Conservation (phyloP, 2,888 invertebrate species). For the Eumerus sabulonum region DNA sequence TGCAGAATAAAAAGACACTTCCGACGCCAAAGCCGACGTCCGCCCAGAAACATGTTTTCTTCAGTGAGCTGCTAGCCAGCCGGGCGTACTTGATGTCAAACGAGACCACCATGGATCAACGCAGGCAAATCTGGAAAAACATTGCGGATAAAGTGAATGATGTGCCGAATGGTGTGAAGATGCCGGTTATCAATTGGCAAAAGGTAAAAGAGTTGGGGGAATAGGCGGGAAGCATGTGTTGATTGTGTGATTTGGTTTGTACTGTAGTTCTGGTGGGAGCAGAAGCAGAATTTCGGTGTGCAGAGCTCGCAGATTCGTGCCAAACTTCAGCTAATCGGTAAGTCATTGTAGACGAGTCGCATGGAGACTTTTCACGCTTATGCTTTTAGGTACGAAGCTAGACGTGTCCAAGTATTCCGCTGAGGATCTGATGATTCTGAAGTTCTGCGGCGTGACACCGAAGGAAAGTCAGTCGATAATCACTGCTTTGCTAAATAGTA, state of each 20-base stretch:
- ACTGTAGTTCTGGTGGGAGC: constrained; percentile 31
- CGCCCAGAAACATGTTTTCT: neutral
- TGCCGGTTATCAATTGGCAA: constrained; percentile 26
- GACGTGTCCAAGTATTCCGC: constrained; percentile 21
- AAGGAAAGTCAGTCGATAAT: neutral
- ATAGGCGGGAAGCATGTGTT: neutral
- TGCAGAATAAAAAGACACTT: neutral
- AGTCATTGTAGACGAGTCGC: neutral
- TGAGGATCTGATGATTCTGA: constrained; percentile 39
- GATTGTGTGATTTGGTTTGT: neutral
- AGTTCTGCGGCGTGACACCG: constrained; percentile 20
- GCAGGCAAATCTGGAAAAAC: constrained; percentile 6
- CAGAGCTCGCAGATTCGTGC: constrained; percentile 6
- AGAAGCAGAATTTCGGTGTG: constrained; percentile 8
- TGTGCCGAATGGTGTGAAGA: neutral
- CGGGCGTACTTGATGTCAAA: neutral
- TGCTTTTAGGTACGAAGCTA: constrained; percentile 17
- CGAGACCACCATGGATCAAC: neutral
- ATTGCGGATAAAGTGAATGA: constrained; percentile 11
- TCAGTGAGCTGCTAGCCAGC: neutral
- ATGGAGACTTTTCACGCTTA: neutral
- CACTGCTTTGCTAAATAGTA: neutral
- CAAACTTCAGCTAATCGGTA: constrained; percentile 22
- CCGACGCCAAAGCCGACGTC: neutral
- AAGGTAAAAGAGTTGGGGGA: too few relatives aligned